These are phyloP conservation scores for Dryococelus australis DNA, from an alignment of 2,888 invertebrate genomes.

Conservation along the genomic window DNA sequence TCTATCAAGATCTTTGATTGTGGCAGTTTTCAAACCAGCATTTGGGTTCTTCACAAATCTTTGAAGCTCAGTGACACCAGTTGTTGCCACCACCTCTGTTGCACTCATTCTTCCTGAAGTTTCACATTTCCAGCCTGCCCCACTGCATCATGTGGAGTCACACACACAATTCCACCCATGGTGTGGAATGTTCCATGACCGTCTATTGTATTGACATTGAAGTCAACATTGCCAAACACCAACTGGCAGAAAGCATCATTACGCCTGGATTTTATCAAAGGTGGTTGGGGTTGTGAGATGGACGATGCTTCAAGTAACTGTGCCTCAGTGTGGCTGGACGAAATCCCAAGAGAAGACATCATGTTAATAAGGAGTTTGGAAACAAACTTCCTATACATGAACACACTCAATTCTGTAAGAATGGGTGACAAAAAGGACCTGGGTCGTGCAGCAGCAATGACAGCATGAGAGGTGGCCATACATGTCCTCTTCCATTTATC, in stretches of 20 bases:
- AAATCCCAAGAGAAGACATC: not conserved
- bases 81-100: not conserved
- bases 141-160: not conserved
- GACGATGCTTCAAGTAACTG: not conserved
- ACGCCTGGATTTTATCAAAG: no score
- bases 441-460: not conserved
- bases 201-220: not conserved
- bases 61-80: not conserved
- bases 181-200: constrained; percentile 11
- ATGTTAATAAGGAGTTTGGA: constrained; percentile 1
- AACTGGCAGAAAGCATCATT: not conserved
- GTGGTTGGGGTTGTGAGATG: not conserved
- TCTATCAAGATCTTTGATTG: not conserved
- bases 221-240: constrained; percentile 8
- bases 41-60: not conserved
- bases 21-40: not conserved
- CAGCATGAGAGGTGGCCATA: not conserved
- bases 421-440: not conserved
- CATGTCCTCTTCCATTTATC: not conserved
- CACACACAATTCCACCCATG: constrained; percentile 18
- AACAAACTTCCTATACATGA: not conserved
- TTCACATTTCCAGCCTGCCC: no score
- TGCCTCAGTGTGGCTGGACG: not conserved
- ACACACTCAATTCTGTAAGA: constrained; percentile 5
- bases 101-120: not conserved